These are phyloP conservation scores for Halcyon leucocephala DNA, from an alignment of 2,797 vertebrate species.

Conservation along the genomic window DNA sequence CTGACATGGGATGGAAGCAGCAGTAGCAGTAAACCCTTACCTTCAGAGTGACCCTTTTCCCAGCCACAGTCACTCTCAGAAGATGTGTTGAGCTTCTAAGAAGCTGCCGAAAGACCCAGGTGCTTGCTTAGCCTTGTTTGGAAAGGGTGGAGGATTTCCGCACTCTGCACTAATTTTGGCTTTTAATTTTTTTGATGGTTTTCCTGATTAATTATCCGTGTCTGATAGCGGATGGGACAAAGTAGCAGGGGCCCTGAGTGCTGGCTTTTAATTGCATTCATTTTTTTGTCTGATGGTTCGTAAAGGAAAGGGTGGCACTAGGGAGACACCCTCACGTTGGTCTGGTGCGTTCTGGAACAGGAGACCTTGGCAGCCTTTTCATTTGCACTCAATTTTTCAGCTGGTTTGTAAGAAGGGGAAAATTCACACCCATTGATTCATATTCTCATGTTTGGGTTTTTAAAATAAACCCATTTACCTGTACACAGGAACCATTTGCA, in stretches of 20 bases:
- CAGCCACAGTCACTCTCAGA: background rate
- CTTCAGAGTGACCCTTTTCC: background rate
- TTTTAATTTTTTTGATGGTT: background rate
- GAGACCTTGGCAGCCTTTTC: background rate
- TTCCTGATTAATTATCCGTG: background rate
- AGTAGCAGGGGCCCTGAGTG: fast-evolving
- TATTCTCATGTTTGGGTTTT: constrained; percentile 44
- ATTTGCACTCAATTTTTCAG: background rate
- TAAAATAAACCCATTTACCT: constrained; percentile 39
- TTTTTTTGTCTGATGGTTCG: background rate
- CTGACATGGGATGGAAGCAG: background rate
- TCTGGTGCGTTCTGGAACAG: background rate
- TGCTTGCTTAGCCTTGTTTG: background rate
- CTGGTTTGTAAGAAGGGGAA: constrained; percentile 29
- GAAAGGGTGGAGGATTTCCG: background rate
- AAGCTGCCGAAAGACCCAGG: background rate
- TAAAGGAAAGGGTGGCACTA: background rate
- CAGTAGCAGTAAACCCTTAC: background rate
- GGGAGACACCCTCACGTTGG: background rate
- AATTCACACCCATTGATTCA: constrained; percentile 16
- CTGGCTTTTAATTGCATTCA: background rate
- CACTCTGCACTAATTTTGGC: fast-evolving
- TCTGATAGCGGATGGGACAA: background rate
- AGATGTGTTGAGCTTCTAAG: background rate
- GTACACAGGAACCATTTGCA: constrained; percentile 24